Conservation (phyloP, 2,113 vertebrate genomes). For the Verasper variegatus region DNA sequence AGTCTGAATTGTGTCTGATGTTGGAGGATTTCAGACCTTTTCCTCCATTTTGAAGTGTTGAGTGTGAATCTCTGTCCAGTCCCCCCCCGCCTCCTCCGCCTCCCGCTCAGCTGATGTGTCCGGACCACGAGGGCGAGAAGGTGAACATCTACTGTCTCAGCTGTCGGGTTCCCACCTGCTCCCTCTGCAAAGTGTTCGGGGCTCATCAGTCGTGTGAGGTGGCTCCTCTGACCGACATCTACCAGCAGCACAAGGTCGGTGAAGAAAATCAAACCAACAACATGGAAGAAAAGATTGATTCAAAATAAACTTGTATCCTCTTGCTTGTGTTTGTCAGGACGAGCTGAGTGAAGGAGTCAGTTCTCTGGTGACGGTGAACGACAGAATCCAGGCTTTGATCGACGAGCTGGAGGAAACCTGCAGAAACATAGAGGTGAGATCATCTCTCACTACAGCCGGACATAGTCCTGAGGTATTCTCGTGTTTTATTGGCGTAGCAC, state of each 20-base stretch:
- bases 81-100: constrained; percentile 46
- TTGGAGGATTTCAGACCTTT: too few species aligned
- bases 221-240: constrained; percentile 79
- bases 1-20: too few species aligned
- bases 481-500: too few species aligned
- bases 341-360: constrained; percentile 75
- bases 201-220: constrained; percentile 82
- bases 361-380: constrained; percentile 70
- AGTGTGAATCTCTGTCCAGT: constrained; percentile 17
- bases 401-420: constrained; percentile 76
- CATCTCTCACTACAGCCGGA: too few species aligned
- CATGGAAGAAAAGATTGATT: too few species aligned
- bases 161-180: constrained; percentile 83
- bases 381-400: constrained; percentile 72
- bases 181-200: constrained; percentile 87
- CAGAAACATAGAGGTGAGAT: constrained; percentile 78
- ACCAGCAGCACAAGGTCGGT: constrained; percentile 81
- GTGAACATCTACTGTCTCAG: constrained; percentile 86
- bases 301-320: too few species aligned
- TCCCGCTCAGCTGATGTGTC: constrained; percentile 68
- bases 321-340: constrained; percentile 56
- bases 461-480: too few species aligned
- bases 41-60: background rate
- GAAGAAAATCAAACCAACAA: too few species aligned
- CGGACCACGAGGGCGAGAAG: constrained; percentile 83